Evolutionary conservation across 64 coral and sea anemone genomes (phyloP), one percentile per base, ranked within the genome.

Genomic region (Dendronephthya gigantea): DNA sequence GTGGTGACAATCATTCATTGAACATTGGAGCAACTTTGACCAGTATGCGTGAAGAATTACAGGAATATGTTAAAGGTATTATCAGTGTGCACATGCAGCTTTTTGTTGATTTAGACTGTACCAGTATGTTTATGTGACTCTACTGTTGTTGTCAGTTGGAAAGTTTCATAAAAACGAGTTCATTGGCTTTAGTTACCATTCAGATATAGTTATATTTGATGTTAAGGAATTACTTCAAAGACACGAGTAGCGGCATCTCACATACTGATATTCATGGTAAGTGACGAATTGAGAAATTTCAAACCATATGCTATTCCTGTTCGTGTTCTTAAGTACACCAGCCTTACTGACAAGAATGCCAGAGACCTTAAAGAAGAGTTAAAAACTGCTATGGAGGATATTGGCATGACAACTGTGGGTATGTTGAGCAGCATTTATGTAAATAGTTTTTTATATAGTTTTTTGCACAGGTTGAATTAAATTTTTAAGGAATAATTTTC

Each of bases 251-350:
- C 69, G 34, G 69, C 69, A 13, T 4, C 69, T 12, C 4, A 28
- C 17, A 28, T 75, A 13, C 25, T 75, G 12, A 25, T 75, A 2
- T 33, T 75, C 23, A 75, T 75, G 69, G 12, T 75, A 37, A 75
- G 69, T 37, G 3, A 27, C 6, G 69, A 75, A 33, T 25, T 30
- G 69, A 27, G 69, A 30, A 33, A 75, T 25, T 30, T 27, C 17
- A 75, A 75, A 75, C 69, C 69, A 37, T 33, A 75, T 75, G 69
- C 69, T 14, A 37, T 75, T 75, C 4, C 69, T 31, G 69, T 75
- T 12, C 35, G 30, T 13, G 23, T 27, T 14, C 9, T 75, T 22
- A 13, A 13, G 25, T 5, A 75, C 35, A 15, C 1, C 69, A 75
- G 69, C 17, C 12, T 3, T 2, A 75, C 23, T 4, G n/a, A 75